Conservation (phyloP, 92 coral and sea anemone species). For the Nematostella vectensis region DNA sequence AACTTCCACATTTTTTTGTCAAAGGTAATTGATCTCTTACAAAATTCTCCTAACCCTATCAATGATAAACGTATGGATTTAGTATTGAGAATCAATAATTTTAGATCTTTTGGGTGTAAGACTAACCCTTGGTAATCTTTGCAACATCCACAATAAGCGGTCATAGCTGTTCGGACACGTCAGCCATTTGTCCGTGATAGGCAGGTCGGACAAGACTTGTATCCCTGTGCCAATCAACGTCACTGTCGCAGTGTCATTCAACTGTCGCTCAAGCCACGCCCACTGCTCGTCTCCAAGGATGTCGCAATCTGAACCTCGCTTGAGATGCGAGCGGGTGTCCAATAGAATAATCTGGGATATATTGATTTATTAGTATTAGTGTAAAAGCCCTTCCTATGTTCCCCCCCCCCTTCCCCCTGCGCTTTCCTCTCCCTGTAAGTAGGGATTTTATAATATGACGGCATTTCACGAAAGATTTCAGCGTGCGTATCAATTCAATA, state of each 20-base stretch:
- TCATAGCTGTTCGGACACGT: constrained; percentile 79
- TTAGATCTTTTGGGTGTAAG: too few species aligned
- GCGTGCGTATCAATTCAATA: too few species aligned
- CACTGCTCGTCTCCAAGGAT: constrained; percentile 78
- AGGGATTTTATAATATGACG: too few species aligned
- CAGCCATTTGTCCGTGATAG: constrained; percentile 66
- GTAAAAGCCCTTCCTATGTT: neutral
- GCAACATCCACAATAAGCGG: constrained; percentile 83
- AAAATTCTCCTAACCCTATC: too few species aligned
- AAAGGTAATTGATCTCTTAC: too few species aligned
- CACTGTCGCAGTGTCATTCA: constrained; percentile 52
- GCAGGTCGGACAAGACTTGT: constrained; percentile 72
- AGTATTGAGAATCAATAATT: too few species aligned
- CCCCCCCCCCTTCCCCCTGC: neutral
- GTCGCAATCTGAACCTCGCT: constrained; percentile 72
- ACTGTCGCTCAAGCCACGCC: constrained; percentile 79
- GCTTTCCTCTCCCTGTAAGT: too few species aligned
- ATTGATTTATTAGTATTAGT: neutral
- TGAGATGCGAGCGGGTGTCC: constrained; percentile 79
- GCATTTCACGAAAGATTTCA: too few species aligned
- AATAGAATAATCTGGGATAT: constrained; percentile 61
- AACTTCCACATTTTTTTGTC: too few species aligned
- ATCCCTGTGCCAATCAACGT: constrained; percentile 90
- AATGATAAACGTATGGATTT: too few species aligned
- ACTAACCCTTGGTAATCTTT: constrained; percentile 69